A percentile compares a stretch with the other conserved stretches of the same genome.
These are phyloP conservation scores for Hypercompe scribonia DNA, from an alignment of 2,888 invertebrate species.

Conservation along the genomic window DNA sequence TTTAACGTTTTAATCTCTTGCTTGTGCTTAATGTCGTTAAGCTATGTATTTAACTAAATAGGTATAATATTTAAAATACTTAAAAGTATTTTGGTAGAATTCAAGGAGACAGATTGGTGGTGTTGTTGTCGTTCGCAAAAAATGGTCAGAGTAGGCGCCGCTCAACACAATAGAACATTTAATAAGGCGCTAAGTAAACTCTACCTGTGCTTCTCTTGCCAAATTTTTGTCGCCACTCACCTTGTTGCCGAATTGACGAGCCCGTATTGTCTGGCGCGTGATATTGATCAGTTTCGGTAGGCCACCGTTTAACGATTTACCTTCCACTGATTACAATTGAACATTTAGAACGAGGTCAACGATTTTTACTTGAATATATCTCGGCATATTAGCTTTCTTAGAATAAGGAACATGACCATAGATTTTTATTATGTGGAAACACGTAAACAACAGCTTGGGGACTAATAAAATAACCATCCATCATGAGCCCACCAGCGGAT, in stretches of 20 bases:
- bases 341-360: constrained; percentile 41
- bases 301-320: constrained; percentile 54
- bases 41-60: constrained; percentile 10
- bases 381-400: constrained; percentile 29
- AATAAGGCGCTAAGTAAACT: constrained; percentile 72
- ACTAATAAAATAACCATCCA: constrained; percentile 78
- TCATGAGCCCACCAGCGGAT: constrained; percentile 79
- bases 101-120: constrained; percentile 53
- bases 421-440: constrained; percentile 56
- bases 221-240: constrained; percentile 67
- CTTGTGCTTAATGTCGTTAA: background rate
- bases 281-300: constrained; percentile 64
- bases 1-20: constrained; percentile 13
- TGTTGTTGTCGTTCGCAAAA: constrained; percentile 66
- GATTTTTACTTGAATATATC: constrained; percentile 26
- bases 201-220: constrained; percentile 75
- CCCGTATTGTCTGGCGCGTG: constrained; percentile 68
- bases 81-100: constrained; percentile 37
- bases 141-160: constrained; percentile 74
- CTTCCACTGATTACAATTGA: constrained; percentile 49
- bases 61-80: constrained; percentile 28
- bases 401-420: constrained; percentile 36
- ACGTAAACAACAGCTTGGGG: constrained; percentile 63
- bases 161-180: constrained; percentile 71
- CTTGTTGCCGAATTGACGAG: constrained; percentile 73